Conservation (phyloP, 37 sponge, comb jelly and placozoan genomes). For the Ianthella basta region DNA sequence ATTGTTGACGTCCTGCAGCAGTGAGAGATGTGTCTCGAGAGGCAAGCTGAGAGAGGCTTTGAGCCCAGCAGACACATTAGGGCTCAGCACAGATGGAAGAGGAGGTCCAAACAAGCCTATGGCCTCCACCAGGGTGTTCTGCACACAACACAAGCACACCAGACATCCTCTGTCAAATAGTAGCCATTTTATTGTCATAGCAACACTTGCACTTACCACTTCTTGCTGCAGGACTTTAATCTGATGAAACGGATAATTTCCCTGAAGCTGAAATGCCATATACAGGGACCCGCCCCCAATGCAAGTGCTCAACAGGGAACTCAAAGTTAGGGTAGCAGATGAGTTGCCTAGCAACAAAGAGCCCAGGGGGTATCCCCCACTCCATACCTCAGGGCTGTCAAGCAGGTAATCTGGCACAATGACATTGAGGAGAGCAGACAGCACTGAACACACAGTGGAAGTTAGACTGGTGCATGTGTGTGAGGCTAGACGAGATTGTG, state of each 20-base stretch:
- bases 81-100: neutral
- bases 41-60: neutral
- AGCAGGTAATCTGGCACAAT: conserved; percentile 31
- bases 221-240: neutral
- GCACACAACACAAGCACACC: neutral
- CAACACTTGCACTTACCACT: neutral
- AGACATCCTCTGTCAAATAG: no score
- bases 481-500: no score
- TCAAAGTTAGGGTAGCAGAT: conserved; percentile 43
- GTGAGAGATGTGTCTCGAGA: neutral
- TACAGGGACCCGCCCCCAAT: conserved; percentile 39
- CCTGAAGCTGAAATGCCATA: conserved; percentile 25
- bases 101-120: neutral
- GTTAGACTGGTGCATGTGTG: no score
- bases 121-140: neutral
- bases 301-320: conserved; percentile 37
- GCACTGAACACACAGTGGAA: neutral
- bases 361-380: conserved; percentile 51
- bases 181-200: neutral
- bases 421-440: neutral
- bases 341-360: conserved; percentile 26
- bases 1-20: neutral
- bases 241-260: neutral
- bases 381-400: conserved; percentile 57
- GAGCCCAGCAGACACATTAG: neutral